Percentiles rank a stretch among this genome's conserved stretches.
Evolutionary conservation across 2,888 invertebrate genomes (phyloP).

Genomic region (Chrysomela aeneicollis): DNA sequence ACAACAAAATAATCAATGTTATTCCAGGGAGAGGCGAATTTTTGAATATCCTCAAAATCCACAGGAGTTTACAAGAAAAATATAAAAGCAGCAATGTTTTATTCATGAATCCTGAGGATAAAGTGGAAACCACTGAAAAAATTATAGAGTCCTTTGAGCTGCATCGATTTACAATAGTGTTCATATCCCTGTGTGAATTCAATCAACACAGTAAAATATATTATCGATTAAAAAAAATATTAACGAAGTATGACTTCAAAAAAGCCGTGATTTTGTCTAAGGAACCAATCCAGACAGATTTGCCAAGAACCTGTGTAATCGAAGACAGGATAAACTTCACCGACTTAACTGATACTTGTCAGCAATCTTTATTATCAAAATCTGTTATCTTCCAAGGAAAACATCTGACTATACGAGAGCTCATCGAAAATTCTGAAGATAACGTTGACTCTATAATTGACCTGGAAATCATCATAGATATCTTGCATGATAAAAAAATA

Average conservation of each 20-base stretch:
- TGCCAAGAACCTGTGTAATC: neutral
- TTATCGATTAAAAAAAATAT: too few species aligned
- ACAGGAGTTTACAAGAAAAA: too few species aligned
- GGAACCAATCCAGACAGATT: neutral
- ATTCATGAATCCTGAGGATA: too few species aligned
- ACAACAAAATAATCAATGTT: neutral
- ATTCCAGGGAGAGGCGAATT: neutral
- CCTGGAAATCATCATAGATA: neutral
- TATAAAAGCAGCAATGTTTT: too few species aligned
- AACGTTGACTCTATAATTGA: neutral
- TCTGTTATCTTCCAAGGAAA: slow-evolving; percentile 17
- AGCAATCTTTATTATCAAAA: neutral
- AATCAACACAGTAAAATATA: too few species aligned
- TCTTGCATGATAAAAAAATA: neutral
- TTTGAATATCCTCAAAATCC: neutral
- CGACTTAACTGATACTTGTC: neutral
- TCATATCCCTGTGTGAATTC: too few species aligned
- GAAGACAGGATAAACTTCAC: neutral
- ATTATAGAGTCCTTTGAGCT: too few species aligned
- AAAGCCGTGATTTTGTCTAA: neutral
- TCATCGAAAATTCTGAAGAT: neutral
- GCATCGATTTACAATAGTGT: too few species aligned
- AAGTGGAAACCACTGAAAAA: too few species aligned
- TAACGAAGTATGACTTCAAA: neutral
- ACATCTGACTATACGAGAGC: neutral